Conservation (phyloP, 2,113 vertebrate species). For the Pithys albifrons region DNA sequence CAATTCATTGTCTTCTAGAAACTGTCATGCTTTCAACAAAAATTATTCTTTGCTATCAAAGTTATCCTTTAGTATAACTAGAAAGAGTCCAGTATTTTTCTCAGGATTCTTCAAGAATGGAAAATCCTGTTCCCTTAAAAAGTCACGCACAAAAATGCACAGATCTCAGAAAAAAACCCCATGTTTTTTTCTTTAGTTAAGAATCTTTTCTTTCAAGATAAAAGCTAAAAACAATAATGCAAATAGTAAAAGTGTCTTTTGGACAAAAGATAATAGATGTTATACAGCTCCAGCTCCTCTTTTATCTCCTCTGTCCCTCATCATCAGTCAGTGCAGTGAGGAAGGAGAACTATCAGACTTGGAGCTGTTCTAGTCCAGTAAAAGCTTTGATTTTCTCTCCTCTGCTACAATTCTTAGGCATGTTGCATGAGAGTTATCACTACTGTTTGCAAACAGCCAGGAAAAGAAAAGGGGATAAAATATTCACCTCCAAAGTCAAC, state of each 20-base stretch:
- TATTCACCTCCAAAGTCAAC: slow-evolving; percentile 58
- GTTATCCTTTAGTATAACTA: neutral
- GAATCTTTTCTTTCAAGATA: neutral
- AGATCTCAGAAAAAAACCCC: neutral
- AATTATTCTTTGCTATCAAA: neutral
- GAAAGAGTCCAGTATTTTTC: neutral
- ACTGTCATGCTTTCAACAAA: neutral
- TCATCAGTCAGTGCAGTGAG: slow-evolving; percentile 1
- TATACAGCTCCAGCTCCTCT: neutral
- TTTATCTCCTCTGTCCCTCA: slow-evolving; percentile 44
- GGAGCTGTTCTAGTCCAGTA: neutral
- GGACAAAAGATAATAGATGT: neutral
- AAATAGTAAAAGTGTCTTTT: slow-evolving; percentile 1
- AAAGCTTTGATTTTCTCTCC: slow-evolving; percentile 34
- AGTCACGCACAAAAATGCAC: neutral
- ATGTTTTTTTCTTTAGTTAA: neutral
- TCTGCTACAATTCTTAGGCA: neutral
- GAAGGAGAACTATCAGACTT: slow-evolving; percentile 23
- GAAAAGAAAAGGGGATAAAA: slow-evolving; percentile 51
- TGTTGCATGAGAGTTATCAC: neutral
- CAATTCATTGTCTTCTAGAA: neutral
- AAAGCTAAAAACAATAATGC: slow-evolving; percentile 16
- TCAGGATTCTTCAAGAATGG: neutral
- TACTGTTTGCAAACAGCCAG: slow-evolving; percentile 10
- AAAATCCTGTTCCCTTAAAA: neutral